Evolutionary conservation across 2,797 vertebrate genomes (phyloP), one percentile per base, ranked within the genome.

Genomic region (Diceros bicornis): DNA sequence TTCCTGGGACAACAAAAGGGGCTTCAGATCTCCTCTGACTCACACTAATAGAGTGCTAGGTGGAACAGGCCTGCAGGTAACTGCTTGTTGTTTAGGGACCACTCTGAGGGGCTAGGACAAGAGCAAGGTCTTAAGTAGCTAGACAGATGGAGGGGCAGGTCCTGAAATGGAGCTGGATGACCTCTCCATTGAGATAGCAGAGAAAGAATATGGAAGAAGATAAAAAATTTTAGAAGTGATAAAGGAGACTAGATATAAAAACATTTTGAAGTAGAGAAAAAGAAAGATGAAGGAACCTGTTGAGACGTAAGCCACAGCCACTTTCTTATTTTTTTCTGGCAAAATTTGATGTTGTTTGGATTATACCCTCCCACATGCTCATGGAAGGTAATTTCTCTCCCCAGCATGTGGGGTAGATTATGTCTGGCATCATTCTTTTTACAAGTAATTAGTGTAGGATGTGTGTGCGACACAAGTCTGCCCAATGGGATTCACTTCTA

Each of bases 241-340:
- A 55, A n/a, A 85, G 34, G 72, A 68, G 5, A 84, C 9, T 9
- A 69, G 23, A 92, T 64, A 37, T 11, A 87, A 25, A 89, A 95
- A 92, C 14, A 77, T 74, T 92, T 32, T 84, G 90, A 89, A 44
- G 57, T 66, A 79, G 11, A 93, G 59, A 25, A 92, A 94, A 92
- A 29, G 29, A 55, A 62, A 88, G 47, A 64, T 27, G 23, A 97
- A 88, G n/a, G n/a, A 32, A 55, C 1, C 14, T 59, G 2, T 34
- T 87, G 55, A 44, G 27, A 9, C 21, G 21, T 75, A 78, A 93
- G 84, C 62, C 52, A 69, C 14, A 93, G 17, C 3, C 34, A 41
- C 16, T 75, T 81, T 41, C 37, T 62, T 41, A 16, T 57, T 57
- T 29, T 55, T 91, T 71, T 37, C 29, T 34, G 34, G 50, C 4